Evolutionary conservation across 2,797 vertebrate species (phyloP), one percentile per base, ranked within the genome.

Genomic region (Sphenodon punctatus): DNA sequence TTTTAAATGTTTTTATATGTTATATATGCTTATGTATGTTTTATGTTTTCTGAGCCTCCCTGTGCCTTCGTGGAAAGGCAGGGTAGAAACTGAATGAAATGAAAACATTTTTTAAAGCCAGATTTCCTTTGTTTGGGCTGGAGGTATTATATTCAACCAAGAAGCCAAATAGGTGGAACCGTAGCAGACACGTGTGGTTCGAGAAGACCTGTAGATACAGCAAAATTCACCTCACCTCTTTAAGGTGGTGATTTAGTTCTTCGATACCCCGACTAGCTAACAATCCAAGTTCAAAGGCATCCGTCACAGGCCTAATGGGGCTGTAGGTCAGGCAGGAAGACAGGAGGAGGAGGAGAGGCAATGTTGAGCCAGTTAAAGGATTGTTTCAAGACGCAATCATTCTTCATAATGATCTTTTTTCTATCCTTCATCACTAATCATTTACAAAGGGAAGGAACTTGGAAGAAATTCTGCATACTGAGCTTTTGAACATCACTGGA

Each of bases 291-390:
- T 89, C 86, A 86, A 85, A 85, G 67, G 41, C 87, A 92, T 93
- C 91, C 91, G 53, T 92, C 85, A 93, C 83, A 75, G 53, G 86
- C 53, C 80, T 71, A 93, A 92, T 49, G 83, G 79, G 78, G 69
- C 80, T 39, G 22, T 78, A 84, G 83, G 80, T 90, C 84, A 89
- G 89, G 72, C 19, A 3, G n/a, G n/a, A n/a, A 81, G 82, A 59
- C 75, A 92, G 77, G 65, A 82, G 82, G 27, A 79, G 60, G 72
- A 84, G 38, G 76, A 92, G 94, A 89, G 92, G 84, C 92, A 73
- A 94, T 81, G 87, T 84, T 91, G 91, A 88, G 93, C 91, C 91
- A 76, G 78, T 81, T 67, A 76, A 89, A 88, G 59, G 82, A 86
- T 93, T 91, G 89, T 93, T 90, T 84, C 85, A 86, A 93, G 89